phyloP scores from a whole-genome alignment of 23 tunicate species.

The Ciona savignyi region DNA sequence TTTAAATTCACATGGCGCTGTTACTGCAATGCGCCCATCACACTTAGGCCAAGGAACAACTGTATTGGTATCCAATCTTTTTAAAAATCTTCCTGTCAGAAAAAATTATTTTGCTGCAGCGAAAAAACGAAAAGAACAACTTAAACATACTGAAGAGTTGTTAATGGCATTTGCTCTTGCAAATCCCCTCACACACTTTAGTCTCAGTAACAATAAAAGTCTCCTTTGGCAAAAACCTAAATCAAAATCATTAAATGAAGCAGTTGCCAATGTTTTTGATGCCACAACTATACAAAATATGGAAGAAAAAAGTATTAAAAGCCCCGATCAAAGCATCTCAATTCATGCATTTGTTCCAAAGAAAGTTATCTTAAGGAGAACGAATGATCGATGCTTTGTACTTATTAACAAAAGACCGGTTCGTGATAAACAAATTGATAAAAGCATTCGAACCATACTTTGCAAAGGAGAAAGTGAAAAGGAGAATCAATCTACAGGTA shows the following conservation, averaged over 20 bases:
- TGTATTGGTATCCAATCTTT: constrained; percentile 35
- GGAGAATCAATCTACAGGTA: not conserved
- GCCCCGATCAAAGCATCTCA: not conserved
- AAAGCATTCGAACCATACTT: constrained; percentile 13
- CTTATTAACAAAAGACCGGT: constrained; percentile 64
- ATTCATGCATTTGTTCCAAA: constrained; percentile 9
- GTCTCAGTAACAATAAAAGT: constrained; percentile 24
- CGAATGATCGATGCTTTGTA: constrained; percentile 34
- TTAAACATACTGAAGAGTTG: constrained; percentile 37
- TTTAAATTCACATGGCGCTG: constrained; percentile 23
- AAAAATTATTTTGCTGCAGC: constrained; percentile 46
- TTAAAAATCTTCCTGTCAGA: constrained; percentile 58
- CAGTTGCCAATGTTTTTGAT: not conserved
- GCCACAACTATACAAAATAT: not conserved
- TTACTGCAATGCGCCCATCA: constrained; percentile 49
- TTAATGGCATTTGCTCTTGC: constrained; percentile 46
- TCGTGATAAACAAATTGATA: constrained; percentile 58
- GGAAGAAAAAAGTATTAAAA: not conserved
- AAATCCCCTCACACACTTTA: constrained; percentile 18
- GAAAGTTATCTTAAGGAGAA: constrained; percentile 12
- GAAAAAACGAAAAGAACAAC: constrained; percentile 39
- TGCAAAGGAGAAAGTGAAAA: no score
- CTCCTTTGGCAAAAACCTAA: constrained; percentile 49
- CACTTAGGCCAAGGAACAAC: constrained; percentile 63
- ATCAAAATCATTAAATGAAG: not conserved